These are phyloP conservation scores for Cydia amplana DNA, from an alignment of 1,140 invertebrate genomes.

Conservation along the genomic window DNA sequence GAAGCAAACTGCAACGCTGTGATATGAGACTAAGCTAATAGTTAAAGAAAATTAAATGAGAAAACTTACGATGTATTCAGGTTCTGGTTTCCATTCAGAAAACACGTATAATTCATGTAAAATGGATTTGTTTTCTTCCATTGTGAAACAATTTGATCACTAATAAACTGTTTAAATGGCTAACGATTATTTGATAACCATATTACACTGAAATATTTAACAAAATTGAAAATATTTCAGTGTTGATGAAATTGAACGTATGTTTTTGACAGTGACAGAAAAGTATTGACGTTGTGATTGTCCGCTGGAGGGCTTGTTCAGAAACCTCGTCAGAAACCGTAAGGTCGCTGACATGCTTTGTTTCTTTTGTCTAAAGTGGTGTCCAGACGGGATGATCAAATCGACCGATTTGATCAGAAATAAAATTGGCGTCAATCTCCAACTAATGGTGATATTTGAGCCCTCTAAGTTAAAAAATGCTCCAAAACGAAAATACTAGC, in stretches of 20 bases:
- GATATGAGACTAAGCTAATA: conserved; percentile 22
- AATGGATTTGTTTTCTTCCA: conserved; percentile 66
- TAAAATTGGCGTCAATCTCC: too few species aligned
- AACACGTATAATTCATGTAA: conserved; percentile 73
- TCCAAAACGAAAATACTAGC: too few species aligned
- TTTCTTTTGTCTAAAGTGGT: neutral
- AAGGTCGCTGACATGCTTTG: neutral
- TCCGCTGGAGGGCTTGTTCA: neutral
- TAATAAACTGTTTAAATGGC: neutral
- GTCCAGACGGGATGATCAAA: too few species aligned
- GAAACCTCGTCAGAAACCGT: neutral
- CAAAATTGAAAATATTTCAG: neutral
- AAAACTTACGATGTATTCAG: conserved; percentile 69
- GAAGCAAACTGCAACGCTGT: neutral
- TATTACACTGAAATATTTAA: neutral
- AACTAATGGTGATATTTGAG: too few species aligned
- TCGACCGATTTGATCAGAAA: too few species aligned
- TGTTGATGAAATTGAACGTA: conserved; percentile 35
- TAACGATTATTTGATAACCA: neutral
- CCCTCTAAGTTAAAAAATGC: too few species aligned
- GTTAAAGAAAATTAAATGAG: conserved; percentile 33
- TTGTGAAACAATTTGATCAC: conserved; percentile 35
- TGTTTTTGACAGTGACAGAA: conserved; percentile 44
- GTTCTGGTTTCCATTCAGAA: conserved; percentile 76
- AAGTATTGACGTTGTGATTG: conserved; percentile 26